Evolutionary conservation across 92 coral and sea anemone genomes (phyloP).

Genomic region (Epizoanthus fatuus): DNA sequence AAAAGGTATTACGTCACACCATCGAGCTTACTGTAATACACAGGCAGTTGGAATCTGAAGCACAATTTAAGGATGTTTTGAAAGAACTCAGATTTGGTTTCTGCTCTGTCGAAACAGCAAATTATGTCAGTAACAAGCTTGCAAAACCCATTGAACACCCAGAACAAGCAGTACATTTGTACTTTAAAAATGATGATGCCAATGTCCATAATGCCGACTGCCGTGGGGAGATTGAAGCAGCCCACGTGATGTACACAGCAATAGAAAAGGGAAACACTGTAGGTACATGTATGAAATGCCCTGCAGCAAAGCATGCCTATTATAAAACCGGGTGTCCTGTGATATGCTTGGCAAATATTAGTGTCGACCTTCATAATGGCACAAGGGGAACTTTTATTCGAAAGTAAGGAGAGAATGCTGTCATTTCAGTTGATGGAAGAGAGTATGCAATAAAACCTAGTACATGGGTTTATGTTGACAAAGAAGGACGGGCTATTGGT

Average conservation of each 20-base stretch:
- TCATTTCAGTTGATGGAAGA: slow-evolving; percentile 19
- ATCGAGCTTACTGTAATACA: slow-evolving; percentile 31
- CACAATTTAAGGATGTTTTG: neutral
- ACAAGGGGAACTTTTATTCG: slow-evolving; percentile 39
- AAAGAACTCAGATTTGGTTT: slow-evolving; percentile 23
- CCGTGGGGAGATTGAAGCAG: slow-evolving; percentile 3
- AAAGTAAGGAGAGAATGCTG: slow-evolving; percentile 14
- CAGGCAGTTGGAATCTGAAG: slow-evolving; percentile 38
- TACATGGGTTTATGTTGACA: slow-evolving; percentile 31
- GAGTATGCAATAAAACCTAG: neutral
- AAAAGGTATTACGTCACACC: slow-evolving; percentile 47
- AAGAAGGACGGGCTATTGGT: slow-evolving; percentile 22
- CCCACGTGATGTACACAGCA: neutral
- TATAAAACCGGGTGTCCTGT: slow-evolving; percentile 41
- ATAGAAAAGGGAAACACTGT: neutral
- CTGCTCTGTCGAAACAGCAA: neutral
- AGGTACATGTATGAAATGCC: slow-evolving; percentile 19
- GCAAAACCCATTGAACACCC: neutral
- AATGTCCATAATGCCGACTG: slow-evolving; percentile 44
- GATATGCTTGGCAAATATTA: slow-evolving; percentile 17
- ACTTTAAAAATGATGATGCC: slow-evolving; percentile 37
- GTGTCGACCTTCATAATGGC: slow-evolving; percentile 25
- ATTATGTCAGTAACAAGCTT: neutral
- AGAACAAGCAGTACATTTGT: slow-evolving; percentile 26
- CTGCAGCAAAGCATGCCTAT: slow-evolving; percentile 17